Evolutionary conservation across 2,888 invertebrate species (phyloP).

Genomic region (Pharmacophagus antenor): DNA sequence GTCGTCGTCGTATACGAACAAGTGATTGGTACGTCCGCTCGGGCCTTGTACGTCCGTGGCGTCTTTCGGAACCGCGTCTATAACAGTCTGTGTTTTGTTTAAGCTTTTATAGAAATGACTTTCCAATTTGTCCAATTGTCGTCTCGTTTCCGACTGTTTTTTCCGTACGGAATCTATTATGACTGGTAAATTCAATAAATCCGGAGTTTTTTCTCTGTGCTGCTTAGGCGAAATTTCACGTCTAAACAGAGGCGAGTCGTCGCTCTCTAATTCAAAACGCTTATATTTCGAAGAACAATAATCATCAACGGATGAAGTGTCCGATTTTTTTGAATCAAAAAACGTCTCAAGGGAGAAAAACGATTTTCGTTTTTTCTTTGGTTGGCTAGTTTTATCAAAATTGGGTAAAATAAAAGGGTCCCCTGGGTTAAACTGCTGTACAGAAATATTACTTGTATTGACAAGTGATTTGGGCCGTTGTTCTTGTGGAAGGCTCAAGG

Average conservation of each 20-base stretch:
- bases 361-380: conserved; percentile 74
- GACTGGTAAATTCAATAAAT: conserved; percentile 69
- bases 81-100: conserved; percentile 61
- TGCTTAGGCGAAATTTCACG: conserved; percentile 49
- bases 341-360: conserved; percentile 78
- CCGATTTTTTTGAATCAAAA: conserved; percentile 74
- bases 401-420: conserved; percentile 60
- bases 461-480: conserved; percentile 72
- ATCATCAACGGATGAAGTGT: conserved; percentile 74
- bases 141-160: conserved; percentile 68
- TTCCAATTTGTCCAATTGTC: conserved; percentile 74
- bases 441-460: conserved; percentile 66
- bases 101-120: conserved; percentile 73
- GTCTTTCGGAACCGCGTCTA: conserved; percentile 73
- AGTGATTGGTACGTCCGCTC: conserved; percentile 65
- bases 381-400: conserved; percentile 64
- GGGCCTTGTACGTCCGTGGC: conserved; percentile 67
- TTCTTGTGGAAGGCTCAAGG: conserved; percentile 60
- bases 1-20: conserved; percentile 66
- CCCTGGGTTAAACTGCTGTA: conserved; percentile 56
- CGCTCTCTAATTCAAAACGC: conserved; percentile 74
- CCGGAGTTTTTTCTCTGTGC: conserved; percentile 65
- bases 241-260: conserved; percentile 72
- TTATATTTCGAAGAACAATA: conserved; percentile 78
- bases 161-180: conserved; percentile 73